Evolutionary conservation across 2,113 vertebrate genomes (phyloP).

Genomic region (Neolamprologus cancellatus): DNA sequence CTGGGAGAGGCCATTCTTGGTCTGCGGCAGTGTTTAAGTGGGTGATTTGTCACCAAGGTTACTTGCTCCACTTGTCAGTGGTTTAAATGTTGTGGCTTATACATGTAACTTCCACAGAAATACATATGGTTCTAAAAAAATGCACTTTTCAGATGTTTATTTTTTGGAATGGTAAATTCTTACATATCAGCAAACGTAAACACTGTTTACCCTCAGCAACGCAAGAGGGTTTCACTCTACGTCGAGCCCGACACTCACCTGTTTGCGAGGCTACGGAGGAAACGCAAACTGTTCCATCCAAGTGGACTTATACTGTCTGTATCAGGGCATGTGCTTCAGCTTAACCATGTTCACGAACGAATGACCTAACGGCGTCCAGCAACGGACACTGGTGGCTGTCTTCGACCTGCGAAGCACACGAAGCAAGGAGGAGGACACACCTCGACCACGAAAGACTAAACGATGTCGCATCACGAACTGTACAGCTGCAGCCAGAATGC

Average conservation of each 20-base stretch:
- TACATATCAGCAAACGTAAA: slow-evolving; percentile 36
- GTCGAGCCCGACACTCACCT: background rate
- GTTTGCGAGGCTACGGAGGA: background rate
- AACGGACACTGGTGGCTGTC: background rate
- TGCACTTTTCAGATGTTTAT: slow-evolving; percentile 24
- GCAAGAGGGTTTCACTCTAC: background rate
- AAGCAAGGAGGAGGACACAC: background rate
- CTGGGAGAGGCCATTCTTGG: background rate
- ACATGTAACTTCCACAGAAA: background rate
- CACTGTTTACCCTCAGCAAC: background rate
- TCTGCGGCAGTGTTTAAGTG: background rate
- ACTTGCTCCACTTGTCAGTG: background rate
- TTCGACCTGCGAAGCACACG: slow-evolving; percentile 2
- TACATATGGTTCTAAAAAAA: background rate
- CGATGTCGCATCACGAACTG: background rate
- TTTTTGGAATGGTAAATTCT: slow-evolving; percentile 8
- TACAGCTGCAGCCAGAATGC: background rate
- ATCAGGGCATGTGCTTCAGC: slow-evolving; percentile 30
- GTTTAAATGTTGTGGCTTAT: background rate
- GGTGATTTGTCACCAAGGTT: background rate
- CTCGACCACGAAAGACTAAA: background rate
- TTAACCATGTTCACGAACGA: background rate
- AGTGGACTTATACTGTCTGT: background rate
- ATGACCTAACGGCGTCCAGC: background rate
- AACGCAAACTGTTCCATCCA: background rate